phyloP scores from a whole-genome alignment of 2,888 invertebrate species.

The Scotopteryx bipunctaria region DNA sequence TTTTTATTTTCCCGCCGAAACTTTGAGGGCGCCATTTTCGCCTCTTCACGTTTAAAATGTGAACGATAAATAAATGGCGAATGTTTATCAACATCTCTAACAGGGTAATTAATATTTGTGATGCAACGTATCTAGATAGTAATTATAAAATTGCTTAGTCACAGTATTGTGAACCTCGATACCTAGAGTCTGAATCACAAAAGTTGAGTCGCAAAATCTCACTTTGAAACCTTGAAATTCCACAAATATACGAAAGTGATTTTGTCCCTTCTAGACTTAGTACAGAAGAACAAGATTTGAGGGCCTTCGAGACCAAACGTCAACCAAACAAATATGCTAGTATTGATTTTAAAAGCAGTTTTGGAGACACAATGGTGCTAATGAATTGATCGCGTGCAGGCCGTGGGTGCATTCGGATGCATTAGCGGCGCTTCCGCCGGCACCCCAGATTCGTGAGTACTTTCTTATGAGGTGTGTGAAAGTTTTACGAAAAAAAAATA shows the following conservation, averaged over 20 bases:
- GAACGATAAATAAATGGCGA: slow-evolving; percentile 74
- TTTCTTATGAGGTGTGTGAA: slow-evolving; percentile 21
- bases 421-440: slow-evolving; percentile 79
- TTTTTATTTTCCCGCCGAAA: slow-evolving; percentile 79
- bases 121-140: slow-evolving; percentile 9
- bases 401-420: slow-evolving; percentile 78
- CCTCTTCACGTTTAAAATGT: slow-evolving; percentile 56
- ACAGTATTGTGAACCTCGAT: no score
- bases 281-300: no score
- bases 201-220: no score
- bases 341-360: slow-evolving; percentile 42
- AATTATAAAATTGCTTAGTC: no score
- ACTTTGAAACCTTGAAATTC: no score
- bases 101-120: slow-evolving; percentile 47
- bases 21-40: slow-evolving; percentile 51
- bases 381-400: slow-evolving; percentile 78
- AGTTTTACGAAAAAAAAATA: background rate
- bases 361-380: slow-evolving; percentile 63
- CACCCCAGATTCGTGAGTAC: slow-evolving; percentile 45
- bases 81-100: slow-evolving; percentile 72
- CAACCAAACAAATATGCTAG: slow-evolving; percentile 11
- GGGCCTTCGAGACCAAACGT: no score
- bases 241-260: no score
- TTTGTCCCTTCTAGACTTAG: no score
- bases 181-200: no score